Evolutionary conservation across 1,140 invertebrate genomes (phyloP), one percentile per base, ranked within the genome.

Genomic region (Drosophila kepulauana): DNA sequence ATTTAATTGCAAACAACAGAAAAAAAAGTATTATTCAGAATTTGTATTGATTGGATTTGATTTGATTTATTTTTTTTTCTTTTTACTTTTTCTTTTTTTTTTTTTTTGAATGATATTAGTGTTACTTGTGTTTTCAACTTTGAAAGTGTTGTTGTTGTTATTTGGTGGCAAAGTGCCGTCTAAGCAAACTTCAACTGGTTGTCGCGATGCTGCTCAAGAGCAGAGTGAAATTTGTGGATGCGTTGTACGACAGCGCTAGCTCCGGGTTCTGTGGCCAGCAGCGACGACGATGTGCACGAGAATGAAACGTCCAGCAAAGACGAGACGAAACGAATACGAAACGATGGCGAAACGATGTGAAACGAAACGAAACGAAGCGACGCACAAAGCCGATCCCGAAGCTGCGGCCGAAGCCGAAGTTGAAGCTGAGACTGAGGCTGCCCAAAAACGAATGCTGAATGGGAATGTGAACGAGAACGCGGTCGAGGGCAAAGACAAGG

Each of bases 231-330:
- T 52, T 25, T 59, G 75, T 66, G 62, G 52, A 74, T 66, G 70
- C 70, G 51, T 68, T 49, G 63, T 52, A 66, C 63, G 25, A 41
- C 58, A 65, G 58, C 58, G 25, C 13, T 49, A 65, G 56, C 51
- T 65, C 51, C 65, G 74, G 54, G 46, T 70, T 84, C 52, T 80
- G 82, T 72, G 84, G 72, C 84, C 82, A 87, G 84, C 82, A 77
- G 65, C 80, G 69, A 87, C 80, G 77, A 88, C 82, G 82, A 88
- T 84, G 82, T 71, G 73, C 62, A 80, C 82, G 84, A 82, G 76
- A 84, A 88, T 84, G 84, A 87, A 52, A 59, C 61, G 52, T 3
- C 66, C 41, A 28, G 62, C 70, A 70, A 67, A 5, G 20, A 28
- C 51, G 41, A 71, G 28, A 13, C 33, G 52, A 58, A 15, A 33